Evolutionary conservation across 2,113 vertebrate species (phyloP).

Genomic region (Platichthys flesus): DNA sequence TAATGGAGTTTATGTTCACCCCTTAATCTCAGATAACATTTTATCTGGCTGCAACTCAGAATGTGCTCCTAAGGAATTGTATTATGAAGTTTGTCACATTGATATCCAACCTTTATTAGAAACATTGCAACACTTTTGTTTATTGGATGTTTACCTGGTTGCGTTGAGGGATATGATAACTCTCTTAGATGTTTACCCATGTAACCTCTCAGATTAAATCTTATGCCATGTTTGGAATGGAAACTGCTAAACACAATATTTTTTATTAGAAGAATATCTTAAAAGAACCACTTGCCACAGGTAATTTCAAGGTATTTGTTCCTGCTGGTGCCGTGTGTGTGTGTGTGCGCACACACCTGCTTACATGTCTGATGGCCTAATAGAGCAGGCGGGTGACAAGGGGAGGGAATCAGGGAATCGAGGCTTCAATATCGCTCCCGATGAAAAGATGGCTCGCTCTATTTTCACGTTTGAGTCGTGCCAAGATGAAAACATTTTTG

Average conservation of each 20-base stretch:
- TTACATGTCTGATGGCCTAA: slow-evolving; percentile 36
- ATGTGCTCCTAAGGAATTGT: not conserved
- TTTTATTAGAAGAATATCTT: slow-evolving; percentile 2
- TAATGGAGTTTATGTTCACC: slow-evolving; percentile 16
- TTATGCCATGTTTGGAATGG: not conserved
- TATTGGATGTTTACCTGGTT: not conserved
- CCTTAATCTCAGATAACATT: slow-evolving; percentile 22
- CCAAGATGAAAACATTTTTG: slow-evolving; percentile 29
- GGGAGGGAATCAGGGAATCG: slow-evolving; percentile 34
- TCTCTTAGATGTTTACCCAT: not conserved
- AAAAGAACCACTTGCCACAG: slow-evolving; percentile 27
- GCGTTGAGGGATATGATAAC: not conserved
- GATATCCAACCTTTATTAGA: not conserved
- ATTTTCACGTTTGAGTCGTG: slow-evolving; percentile 35
- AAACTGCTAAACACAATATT: not conserved
- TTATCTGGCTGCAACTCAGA: not conserved
- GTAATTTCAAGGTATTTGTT: slow-evolving; percentile 44
- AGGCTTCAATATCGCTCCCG: slow-evolving; percentile 17
- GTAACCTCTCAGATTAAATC: slow-evolving; percentile 21
- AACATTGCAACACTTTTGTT: not conserved
- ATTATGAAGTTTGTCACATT: not conserved
- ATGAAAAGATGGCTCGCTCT: slow-evolving; percentile 39
- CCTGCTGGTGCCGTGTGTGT: not conserved
- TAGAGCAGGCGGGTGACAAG: not conserved
- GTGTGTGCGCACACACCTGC: slow-evolving; percentile 9